Base-by-base conservation (phyloP, 2,113 vertebrate genomes). In the Xyrauchen texanus region DNA sequence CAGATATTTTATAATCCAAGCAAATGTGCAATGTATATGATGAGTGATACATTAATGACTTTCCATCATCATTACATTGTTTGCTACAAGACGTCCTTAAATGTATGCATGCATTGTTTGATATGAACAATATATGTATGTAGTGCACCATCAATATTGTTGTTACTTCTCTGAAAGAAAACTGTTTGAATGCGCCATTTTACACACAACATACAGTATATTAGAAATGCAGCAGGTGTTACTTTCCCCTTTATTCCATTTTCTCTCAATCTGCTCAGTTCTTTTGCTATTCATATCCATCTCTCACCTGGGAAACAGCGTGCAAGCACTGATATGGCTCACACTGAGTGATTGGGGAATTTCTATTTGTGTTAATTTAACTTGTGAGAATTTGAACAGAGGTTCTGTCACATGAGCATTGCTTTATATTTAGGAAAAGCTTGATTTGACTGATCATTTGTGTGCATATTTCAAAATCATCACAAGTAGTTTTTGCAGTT, bases 281-380 rank as follows among this genome's bases (percentile, higher is more conserved):
- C 90, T 87, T 93, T 93, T 88, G 90, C 93, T 93, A 94, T 94
- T 89, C 92, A 93, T 90, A 94, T 89, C 90, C 91, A 91, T 91
- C 88, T 86, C 94, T 87, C 94, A 93, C 93, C 92, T 87, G 92
- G 94, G 88, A 90, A 90, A 93, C 94, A 93, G 89, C 90, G 90
- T 91, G 94, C 89, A 91, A 94, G 88, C 93, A 95, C 95, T 93
- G 95, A 96, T 95, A 94, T 94, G 94, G 95, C 94, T 95, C 95
- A 92, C 88, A 83, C 88, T 84, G 89, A 66, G 65, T 94, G 94
- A 95, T 95, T 95, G 94, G 96, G 94, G 93, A 94, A 94, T 94
- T 95, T 95, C 91, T 89, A 92, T 89, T 94, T 94, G 94, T 94
- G 93, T 94, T 95, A 94, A 34, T 34, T 34, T 34, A 34, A 1